Evolutionary conservation across 2,888 invertebrate species (phyloP), one percentile per base, ranked within the genome.

Genomic region (Eueremaeus valkanovi): DNA sequence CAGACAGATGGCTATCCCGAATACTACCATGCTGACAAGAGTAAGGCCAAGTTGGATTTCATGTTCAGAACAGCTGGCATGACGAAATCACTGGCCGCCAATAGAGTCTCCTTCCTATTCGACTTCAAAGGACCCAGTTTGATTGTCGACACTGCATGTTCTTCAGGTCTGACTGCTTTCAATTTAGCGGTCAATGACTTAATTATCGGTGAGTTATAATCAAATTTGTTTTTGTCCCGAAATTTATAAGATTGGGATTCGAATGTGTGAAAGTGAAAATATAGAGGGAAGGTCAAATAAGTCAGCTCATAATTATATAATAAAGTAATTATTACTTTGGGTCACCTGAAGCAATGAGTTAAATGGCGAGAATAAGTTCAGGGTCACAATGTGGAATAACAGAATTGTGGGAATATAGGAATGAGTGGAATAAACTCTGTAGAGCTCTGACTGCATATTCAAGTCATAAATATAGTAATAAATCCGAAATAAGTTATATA

Each of bases 91-190:
- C 93, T 95, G 93, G 87, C 93, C 81, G 90, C 92, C n/a, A 96
- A 97, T 82, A 88, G 90, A 82, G 87, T 98, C 77, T 96, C 96
- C 0, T 98, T 90, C 86, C 90, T 93, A 72, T 97, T 96, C 84
- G 95, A 98, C 83, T 90, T 96, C 79, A 91, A 88, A 82, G 95
- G 87, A 83, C 76, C 74, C 8, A 96, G 96, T 83, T 95, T 91
- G 85, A 91, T 95, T 45, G 85, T 97, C 66, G 98, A 99, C 85
- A 97, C 98, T 1, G 98, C 97, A 9, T 99, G 98, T 84, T 97
- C 97, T 0, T 96, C 96, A 81, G 93, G 95, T 78, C 85, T 96
- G 83, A 89, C 92, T 83, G 97, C 95, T 24, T 85, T 98, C 82
- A 90, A 95, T 82, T 92, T 93, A 61, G 94, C 93, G 3, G 87